Percentiles rank a stretch among this genome's conserved stretches.
These are phyloP conservation scores for Trachymyrmex septentrionalis DNA, from an alignment of 1,140 invertebrate species.

Conservation along the genomic window DNA sequence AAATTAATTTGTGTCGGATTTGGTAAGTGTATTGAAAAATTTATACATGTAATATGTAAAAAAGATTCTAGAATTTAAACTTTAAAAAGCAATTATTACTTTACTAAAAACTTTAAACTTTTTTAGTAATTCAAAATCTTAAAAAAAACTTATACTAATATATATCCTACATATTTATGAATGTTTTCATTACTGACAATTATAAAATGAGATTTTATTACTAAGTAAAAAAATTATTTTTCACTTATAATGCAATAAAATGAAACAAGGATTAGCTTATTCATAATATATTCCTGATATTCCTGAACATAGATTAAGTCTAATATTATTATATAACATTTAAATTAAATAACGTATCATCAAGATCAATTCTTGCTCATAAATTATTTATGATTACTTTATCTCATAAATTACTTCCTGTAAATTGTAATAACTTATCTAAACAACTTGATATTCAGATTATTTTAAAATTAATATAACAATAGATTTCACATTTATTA, in stretches of 20 bases:
- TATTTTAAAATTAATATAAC: constrained; percentile 11
- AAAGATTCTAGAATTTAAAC: not conserved
- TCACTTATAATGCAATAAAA: not conserved
- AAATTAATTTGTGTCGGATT: not conserved
- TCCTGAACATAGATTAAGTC: not conserved
- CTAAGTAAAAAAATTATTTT: not conserved
- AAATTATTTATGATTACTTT: not conserved
- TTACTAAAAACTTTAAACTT: too few species aligned
- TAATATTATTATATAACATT: not conserved
- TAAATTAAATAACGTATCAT: not conserved
- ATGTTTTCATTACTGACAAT: not conserved
- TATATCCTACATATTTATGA: not conserved
- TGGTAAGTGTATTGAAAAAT: not conserved
- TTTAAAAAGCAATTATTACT: too few species aligned
- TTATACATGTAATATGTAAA: not conserved
- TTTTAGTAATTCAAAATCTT: not conserved
- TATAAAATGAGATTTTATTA: constrained; percentile 9
- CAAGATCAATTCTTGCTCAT: not conserved
- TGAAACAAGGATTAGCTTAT: not conserved
- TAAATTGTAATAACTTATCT: not conserved
- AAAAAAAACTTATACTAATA: not conserved
- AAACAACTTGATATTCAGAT: not conserved
- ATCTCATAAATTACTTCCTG: not conserved
- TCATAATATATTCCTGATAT: not conserved
- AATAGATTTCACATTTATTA: constrained; percentile 12